A percentile compares a stretch with the other conserved stretches of the same genome.
Evolutionary conservation across 2,888 invertebrate species (phyloP).

Genomic region (Clostera curtula): DNA sequence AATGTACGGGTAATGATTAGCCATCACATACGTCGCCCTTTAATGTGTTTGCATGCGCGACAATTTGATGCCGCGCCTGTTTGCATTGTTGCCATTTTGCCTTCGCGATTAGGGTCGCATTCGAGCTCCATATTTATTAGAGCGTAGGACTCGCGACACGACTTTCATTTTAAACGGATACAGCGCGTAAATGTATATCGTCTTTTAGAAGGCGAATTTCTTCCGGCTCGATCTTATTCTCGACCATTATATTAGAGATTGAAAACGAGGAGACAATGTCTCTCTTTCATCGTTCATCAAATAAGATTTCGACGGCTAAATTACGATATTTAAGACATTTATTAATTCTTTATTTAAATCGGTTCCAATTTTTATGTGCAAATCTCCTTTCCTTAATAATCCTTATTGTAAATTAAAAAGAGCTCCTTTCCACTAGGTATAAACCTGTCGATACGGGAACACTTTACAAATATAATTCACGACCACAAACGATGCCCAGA

Average conservation of each 20-base stretch:
- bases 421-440: too few species aligned
- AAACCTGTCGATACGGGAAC: too few species aligned
- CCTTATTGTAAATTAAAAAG: too few species aligned
- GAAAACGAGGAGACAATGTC: neutral
- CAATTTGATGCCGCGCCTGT: conserved; percentile 68
- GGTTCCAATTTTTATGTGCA: too few species aligned
- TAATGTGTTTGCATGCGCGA: conserved; percentile 70
- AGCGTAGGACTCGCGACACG: conserved; percentile 62
- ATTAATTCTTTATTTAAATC: too few species aligned
- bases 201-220: conserved; percentile 31
- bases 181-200: conserved; percentile 42
- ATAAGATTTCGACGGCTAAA: too few species aligned
- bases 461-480: too few species aligned
- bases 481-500: too few species aligned
- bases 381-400: too few species aligned
- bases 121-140: conserved; percentile 69
- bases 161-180: conserved; percentile 66
- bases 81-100: conserved; percentile 70
- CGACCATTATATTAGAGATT: conserved; percentile 23
- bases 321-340: too few species aligned
- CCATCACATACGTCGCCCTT: conserved; percentile 59
- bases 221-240: conserved; percentile 40
- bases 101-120: conserved; percentile 70
- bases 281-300: neutral
- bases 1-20: conserved; percentile 66